Base-by-base conservation (phyloP, 2,888 invertebrate species). In the Blastobasis adustella region DNA sequence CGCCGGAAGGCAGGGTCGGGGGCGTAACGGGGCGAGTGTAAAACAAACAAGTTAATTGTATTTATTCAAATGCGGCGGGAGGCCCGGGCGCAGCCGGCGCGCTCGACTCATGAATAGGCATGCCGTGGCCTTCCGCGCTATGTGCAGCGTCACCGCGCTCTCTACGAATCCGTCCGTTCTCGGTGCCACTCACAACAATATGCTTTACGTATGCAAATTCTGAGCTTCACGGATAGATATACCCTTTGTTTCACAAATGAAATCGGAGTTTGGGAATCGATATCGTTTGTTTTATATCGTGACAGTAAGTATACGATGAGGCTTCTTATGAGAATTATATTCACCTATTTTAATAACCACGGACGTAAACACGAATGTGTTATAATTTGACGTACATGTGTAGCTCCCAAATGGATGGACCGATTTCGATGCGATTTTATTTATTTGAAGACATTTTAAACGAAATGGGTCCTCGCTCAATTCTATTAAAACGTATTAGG, bases 1-100 rank as follows among this genome's bases (percentile, higher is more conserved):
- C 62, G 65, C 67, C 70, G 73, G 71, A 69, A 75, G 76, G 72
- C 69, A 64, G 69, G 69, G 71, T 70, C 70, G 69, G 45, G 78
- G 77, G 77, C 73, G 77, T 73, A 67, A 67, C 71, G 63, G 73
- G 76, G 69, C 72, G 74, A 74, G 77, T 76, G 52, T 52, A 85
- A 86, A 86, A 85, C 87, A 88, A 87, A 88, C 85, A 87, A 88
- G 85, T 83, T 86, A 88, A 88, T 88, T 86, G 86, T 88, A 85
- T 87, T 86, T 88, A 87, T 88, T 88, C 81, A 86, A 87, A 88
- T 87, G 79, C 65, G 76, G 65, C 63, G 71, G 71, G 61, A 69
- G 69, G 71, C 61, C 67, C 56, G 69, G 41, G 59, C 69, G 71
- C 84, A 79, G 82, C 82, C 81, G 83, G 71, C 74, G 73, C 69